Percentiles rank a stretch among this genome's conserved stretches.
Conservation (phyloP, 2,888 invertebrate species). For the Aleiodes alternator region DNA sequence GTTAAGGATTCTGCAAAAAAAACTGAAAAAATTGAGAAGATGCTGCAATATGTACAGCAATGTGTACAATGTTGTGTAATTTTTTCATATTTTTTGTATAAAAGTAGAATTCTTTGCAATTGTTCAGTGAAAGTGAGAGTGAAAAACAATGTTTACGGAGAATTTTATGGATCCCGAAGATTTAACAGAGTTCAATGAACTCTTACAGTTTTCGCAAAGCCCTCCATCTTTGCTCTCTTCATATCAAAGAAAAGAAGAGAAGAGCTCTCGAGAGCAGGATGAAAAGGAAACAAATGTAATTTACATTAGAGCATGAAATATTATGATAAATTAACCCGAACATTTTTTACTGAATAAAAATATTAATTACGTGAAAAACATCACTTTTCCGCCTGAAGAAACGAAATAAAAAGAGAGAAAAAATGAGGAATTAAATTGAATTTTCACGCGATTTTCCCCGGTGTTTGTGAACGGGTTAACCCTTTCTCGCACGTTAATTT, state of each 20-base stretch:
- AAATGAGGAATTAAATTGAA: neutral
- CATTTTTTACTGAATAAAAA: too few species aligned
- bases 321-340: too few species aligned
- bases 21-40: too few species aligned
- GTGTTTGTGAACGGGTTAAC: neutral
- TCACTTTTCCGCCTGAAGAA: too few species aligned
- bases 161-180: constrained; percentile 3
- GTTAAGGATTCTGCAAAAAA: too few species aligned
- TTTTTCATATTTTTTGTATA: too few species aligned
- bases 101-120: neutral
- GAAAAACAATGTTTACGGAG: neutral
- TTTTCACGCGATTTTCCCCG: constrained; percentile 17
- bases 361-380: neutral
- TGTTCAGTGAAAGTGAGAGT: constrained; percentile 3
- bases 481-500: constrained; percentile 15
- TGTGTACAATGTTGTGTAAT: too few species aligned
- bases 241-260: too few species aligned
- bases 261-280: too few species aligned
- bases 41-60: too few species aligned
- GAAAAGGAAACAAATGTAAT: too few species aligned
- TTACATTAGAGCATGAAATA: too few species aligned
- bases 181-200: constrained; percentile 1
- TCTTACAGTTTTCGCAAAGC: neutral
- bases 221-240: neutral
- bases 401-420: neutral